Conservation (phyloP, 2,797 vertebrate genomes). For the Trachops cirrhosus region DNA sequence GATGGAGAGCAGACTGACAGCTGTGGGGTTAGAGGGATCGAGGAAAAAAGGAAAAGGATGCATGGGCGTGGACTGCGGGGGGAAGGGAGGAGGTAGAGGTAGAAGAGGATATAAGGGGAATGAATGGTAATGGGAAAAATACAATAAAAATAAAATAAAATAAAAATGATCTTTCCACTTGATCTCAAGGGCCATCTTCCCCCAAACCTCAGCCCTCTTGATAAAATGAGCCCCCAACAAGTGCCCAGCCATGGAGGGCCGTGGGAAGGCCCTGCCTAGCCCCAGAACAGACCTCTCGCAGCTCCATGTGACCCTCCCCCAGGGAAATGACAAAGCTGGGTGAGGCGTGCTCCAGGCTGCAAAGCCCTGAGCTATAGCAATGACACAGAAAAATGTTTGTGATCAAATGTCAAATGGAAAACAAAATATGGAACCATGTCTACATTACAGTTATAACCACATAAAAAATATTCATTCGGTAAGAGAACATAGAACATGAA, state of each 20-base stretch:
- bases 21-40: not conserved
- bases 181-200: not conserved
- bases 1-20: too few species aligned
- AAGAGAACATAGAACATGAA: not conserved
- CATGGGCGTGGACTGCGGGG: not conserved
- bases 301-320: too few species aligned
- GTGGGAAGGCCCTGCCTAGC: not conserved
- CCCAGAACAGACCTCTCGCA: not conserved
- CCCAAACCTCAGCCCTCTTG: not conserved
- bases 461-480: not conserved
- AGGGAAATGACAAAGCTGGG: not conserved
- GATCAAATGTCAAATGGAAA: slow-evolving; percentile 5
- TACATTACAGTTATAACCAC: not conserved
- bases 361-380: not conserved
- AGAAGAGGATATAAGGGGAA: not conserved
- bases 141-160: not conserved
- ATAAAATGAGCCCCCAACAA: not conserved
- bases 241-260: too few species aligned
- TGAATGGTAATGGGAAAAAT: not conserved
- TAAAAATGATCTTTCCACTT: not conserved
- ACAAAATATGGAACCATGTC: not conserved
- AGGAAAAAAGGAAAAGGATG: not conserved
- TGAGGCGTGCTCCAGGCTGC: accelerated
- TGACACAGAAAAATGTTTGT: not conserved
- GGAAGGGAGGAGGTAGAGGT: too few species aligned